Evolutionary conservation across 1,140 invertebrate species (phyloP), one percentile per base, ranked within the genome.

Genomic region (Drosophila leontia): DNA sequence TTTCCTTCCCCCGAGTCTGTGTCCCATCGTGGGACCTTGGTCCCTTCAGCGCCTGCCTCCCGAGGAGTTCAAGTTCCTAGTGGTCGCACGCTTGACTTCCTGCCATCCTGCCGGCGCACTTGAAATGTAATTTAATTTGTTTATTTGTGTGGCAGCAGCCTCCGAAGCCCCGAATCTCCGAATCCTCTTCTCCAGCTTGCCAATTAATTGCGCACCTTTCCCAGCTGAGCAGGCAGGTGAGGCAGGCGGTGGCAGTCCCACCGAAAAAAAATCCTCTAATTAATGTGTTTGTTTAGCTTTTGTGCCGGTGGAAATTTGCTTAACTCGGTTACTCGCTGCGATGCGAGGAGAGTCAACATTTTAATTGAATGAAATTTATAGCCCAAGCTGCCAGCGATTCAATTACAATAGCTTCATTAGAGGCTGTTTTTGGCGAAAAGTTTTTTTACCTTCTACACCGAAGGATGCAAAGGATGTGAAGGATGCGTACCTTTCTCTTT

Each of bases 101-200:
- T 72, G 74, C 65, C 48, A 50, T 58, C 63, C 68, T 56, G 53
- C 51, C 50, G 50, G 37, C 60, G 37, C 63, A 88, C 83, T 87
- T 77, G 68, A 90, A 90, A 75, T 88, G 85, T 90, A 84, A 87
- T 87, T 87, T 88, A 90, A 87, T 87, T 90, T 87, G 85, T 87
- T 87, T 88, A 84, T 88, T 88, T 87, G 80, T 61, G 47, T 64
- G 84, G 63, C 63, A 53, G 48, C 67, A 53, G 48, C 67, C 45
- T 51, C 56, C 58, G 34, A 9, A 4, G 44, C 17, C 41, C 8
- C 39, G 35, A 17, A 48, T 55, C 51, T 45, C 35, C 32, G 35
- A 29, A 34, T 19, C 47, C 61, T 59, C 58, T 55, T 78, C 47
- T 78, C 57, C 60, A 70, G 47, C 48, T 57, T 71, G 55, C 81